Evolutionary conservation across 2,797 vertebrate genomes (phyloP).

Genomic region (Pelodytes ibericus): DNA sequence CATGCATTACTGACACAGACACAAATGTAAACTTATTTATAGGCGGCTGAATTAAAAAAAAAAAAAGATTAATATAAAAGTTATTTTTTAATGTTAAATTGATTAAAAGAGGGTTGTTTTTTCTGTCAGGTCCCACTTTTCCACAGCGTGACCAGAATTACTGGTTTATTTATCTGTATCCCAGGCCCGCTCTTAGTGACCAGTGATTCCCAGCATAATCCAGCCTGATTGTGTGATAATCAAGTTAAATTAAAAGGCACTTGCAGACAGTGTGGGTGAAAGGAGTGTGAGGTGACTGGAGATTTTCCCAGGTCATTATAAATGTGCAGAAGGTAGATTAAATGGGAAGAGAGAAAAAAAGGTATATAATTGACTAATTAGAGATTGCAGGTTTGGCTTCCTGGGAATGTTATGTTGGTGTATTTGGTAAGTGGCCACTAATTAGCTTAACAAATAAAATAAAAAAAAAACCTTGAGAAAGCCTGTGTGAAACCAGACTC

Average conservation of each 20-base stretch:
- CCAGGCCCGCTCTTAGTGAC: no score
- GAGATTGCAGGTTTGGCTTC: conserved; percentile 55
- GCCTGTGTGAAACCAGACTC: conserved; percentile 57
- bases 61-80: no score
- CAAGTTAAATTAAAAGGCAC: neutral
- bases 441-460: conserved; percentile 64
- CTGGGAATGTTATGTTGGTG: conserved; percentile 52
- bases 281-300: neutral
- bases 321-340: conserved; percentile 29
- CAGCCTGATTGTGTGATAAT: neutral
- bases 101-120: no score
- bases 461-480: conserved; percentile 60
- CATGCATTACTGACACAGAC: no score
- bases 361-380: conserved; percentile 50
- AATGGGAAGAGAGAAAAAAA: conserved; percentile 44
- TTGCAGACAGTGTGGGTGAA: neutral
- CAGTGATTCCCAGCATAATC: neutral
- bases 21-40: no score
- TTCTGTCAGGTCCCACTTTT: no score
- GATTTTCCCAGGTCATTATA: conserved; percentile 54
- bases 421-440: conserved; percentile 51
- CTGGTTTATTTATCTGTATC: no score
- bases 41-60: no score
- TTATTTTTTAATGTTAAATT: no score
- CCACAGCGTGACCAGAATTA: no score